Base-by-base conservation (phyloP, 2,888 invertebrate species). In the Balanococcus diminutus region DNA sequence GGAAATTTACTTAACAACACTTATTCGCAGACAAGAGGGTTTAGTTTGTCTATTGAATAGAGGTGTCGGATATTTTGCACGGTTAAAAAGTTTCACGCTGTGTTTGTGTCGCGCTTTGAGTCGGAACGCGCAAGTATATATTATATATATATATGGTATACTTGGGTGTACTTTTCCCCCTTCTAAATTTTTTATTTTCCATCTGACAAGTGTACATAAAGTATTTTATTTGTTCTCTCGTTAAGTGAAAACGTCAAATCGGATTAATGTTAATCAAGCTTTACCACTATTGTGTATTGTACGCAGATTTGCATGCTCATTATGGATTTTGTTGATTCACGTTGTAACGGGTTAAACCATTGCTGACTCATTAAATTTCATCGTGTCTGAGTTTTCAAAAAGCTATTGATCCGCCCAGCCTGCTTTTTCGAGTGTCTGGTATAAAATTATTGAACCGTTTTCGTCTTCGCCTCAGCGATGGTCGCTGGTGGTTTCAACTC, bases 191-290 rank as follows among this genome's bases (percentile, higher is more conserved):
- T 67, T 67, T 67, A 67, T 67, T 67, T 67, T 67, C n/a, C 61
- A 67, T 67, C 61, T 67, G 56, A 83, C 83, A 83, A 83, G 83
- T 83, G 83, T 83, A 83, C 83, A 56, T 83, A 28, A 51, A 56
- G 83, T 83, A 51, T 51, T 83, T 83, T 83, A 83, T 83, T 83
- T 83, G 83, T 83, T 83, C 83, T 83, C 56, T 83, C 83, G 83
- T 83, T 83, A 83, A 83, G 31, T 56, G 51, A 83, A 83, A 83
- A 83, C 83, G 83, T 83, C 83, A 83, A 83, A 83, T 83, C 83
- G 83, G 56, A 83, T 83, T 83, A 83, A 56, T 56, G 51, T 83
- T 83, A 83, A 83, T 83, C 83, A 83, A 83, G 83, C 56, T 83
- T 56, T 81, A 79, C 46, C 32, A 56, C 83, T 61, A 75, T 75